Base-by-base conservation (phyloP, 2,888 invertebrate species). In the Leuctra nigra region DNA sequence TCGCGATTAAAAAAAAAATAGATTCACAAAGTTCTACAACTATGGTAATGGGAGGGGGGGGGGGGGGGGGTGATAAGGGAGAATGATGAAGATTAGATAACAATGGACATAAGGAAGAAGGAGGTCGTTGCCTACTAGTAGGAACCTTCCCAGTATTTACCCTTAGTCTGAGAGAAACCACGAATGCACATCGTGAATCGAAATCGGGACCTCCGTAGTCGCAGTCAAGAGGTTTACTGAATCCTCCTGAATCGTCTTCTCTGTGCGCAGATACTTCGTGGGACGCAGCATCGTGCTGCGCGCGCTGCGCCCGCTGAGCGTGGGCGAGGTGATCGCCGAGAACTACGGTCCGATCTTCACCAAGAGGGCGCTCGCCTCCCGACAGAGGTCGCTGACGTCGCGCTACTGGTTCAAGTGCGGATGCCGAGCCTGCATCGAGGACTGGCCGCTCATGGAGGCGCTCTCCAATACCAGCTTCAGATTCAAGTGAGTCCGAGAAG, bases 261-360 rank as follows among this genome's bases (percentile, higher is more conserved):
- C 14, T 16, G 1, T 13, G 2, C 18, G 13, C 63, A 86, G 91
- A 66, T 85, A 85, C 69, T 91, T 89, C 66, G 77, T 81, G 33
- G 88, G 88, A 0, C 82, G 81, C 57, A 79, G 80, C 56, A 81
- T 92, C 52, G 80, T 91, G 1, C 73, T 91, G 1, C 77, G 81
- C 7, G 81, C 87, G 0, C 76, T 78, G 0, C 78, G 86, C 3
- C 84, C 87, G 0, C 70, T 90, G 53, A 67, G 73, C 4, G 70
- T 78, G 0, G 86, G 86, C 0, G 84, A 86, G 39, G 67, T 79
- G n/a, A 78, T 91, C 0, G 82, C 85, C 0, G 91, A 91, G 66
- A 91, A 91, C 72, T 92, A 92, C 68, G 91, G 91, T 0, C 90
- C 90, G 0, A 78, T 86, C 64, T 91, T 87, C 67, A 80, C 78